phyloP scores from a whole-genome alignment of 2,113 vertebrate genomes.

The Cololabis saira region DNA sequence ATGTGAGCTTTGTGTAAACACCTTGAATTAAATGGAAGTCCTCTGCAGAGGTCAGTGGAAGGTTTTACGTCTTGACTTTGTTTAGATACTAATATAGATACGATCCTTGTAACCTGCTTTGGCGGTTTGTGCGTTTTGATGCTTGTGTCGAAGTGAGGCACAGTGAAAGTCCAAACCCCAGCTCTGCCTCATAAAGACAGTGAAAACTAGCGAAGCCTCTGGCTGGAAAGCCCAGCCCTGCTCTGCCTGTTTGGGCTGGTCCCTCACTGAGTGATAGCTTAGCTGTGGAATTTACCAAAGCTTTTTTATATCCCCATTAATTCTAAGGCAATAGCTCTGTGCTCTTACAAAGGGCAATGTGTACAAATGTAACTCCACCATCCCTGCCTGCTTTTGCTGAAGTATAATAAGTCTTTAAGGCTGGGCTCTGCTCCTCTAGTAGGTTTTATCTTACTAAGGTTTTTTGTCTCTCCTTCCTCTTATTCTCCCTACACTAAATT shows the following conservation, averaged over 20 bases:
- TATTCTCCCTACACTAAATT: slow-evolving; percentile 30
- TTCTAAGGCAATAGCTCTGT: slow-evolving; percentile 63
- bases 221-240: slow-evolving; percentile 79
- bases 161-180: slow-evolving; percentile 82
- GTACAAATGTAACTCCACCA: slow-evolving; percentile 66
- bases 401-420: slow-evolving; percentile 75
- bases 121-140: slow-evolving; percentile 14
- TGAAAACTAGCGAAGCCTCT: slow-evolving; percentile 78
- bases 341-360: slow-evolving; percentile 78
- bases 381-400: slow-evolving; percentile 48
- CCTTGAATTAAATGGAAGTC: not conserved
- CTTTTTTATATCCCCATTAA: slow-evolving; percentile 78
- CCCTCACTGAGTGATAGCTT: slow-evolving; percentile 78
- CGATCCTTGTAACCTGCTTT: not conserved
- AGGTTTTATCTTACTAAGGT: slow-evolving; percentile 8
- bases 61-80: slow-evolving; percentile 8
- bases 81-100: not conserved
- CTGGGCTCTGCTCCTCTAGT: slow-evolving; percentile 60
- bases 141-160: slow-evolving; percentile 25
- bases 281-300: slow-evolving; percentile 86
- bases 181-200: slow-evolving; percentile 74
- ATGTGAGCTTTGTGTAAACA: not conserved
- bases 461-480: slow-evolving; percentile 7
- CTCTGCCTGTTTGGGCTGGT: slow-evolving; percentile 85
- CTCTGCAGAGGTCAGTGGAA: slow-evolving; percentile 2